phyloP scores from a whole-genome alignment of 2,113 vertebrate species.

The Muscicapa adusta region DNA sequence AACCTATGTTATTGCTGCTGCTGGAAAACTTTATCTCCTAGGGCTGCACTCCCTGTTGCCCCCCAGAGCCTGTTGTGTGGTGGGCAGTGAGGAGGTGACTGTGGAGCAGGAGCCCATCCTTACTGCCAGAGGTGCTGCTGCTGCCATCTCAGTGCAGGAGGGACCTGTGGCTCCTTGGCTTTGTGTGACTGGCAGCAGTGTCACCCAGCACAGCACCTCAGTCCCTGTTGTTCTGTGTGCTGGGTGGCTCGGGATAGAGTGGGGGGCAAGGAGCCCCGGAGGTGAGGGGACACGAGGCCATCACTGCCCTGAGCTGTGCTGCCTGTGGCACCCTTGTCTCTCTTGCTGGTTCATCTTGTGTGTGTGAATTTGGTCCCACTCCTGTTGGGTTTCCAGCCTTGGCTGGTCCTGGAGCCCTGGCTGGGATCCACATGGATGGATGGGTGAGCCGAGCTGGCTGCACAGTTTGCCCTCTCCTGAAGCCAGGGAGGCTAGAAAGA shows the following conservation, averaged over 20 bases:
- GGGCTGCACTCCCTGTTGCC: neutral
- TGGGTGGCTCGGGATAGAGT: neutral
- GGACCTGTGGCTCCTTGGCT: neutral
- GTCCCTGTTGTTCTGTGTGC: neutral
- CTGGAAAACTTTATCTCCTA: neutral
- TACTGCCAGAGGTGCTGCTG: neutral
- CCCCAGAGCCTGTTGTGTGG: neutral
- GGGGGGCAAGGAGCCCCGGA: neutral
- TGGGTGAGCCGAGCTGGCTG: neutral
- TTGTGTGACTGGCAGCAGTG: neutral
- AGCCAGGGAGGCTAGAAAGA: neutral
- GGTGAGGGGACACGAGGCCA: rapidly evolving
- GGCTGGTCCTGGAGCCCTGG: neutral
- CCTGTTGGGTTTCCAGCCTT: neutral
- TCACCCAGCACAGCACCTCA: neutral
- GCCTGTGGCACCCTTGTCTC: neutral
- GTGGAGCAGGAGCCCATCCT: neutral
- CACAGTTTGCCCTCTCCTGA: neutral
- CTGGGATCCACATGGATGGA: rapidly evolving
- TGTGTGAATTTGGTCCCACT: neutral
- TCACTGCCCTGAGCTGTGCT: neutral
- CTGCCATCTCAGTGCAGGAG: neutral
- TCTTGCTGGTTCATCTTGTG: neutral
- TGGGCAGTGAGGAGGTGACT: neutral
- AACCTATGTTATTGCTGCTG: neutral